These are phyloP conservation scores for Leuciscus idus DNA, from an alignment of 2,113 vertebrate genomes.

Conservation along the genomic window DNA sequence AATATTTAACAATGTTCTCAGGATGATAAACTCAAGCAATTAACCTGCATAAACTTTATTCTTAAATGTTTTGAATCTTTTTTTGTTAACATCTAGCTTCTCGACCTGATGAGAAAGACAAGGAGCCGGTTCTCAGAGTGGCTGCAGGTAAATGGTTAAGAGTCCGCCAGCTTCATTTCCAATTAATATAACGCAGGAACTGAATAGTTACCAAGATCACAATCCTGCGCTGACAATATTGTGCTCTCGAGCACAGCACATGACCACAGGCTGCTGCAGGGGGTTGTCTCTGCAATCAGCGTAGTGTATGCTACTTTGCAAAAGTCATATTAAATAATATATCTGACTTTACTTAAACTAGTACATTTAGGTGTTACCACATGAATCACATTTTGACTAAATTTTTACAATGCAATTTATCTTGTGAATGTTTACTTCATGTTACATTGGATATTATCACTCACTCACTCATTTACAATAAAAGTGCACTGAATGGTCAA, in stretches of 20 bases:
- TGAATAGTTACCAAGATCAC: neutral
- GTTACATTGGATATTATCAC: neutral
- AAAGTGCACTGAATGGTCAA: too few relatives aligned
- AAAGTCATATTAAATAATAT: neutral
- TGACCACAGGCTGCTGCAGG: neutral
- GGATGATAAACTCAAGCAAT: conserved; percentile 26
- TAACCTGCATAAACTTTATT: conserved; percentile 7
- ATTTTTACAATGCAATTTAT: neutral
- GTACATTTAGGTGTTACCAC: neutral
- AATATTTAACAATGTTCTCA: conserved; percentile 4
- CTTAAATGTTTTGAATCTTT: neutral
- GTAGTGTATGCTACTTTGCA: neutral
- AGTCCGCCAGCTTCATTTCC: conserved; percentile 1
- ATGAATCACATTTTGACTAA: neutral
- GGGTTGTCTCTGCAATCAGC: conserved; percentile 4
- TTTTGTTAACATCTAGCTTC: neutral
- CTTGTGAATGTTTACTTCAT: neutral
- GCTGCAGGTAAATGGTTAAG: neutral
- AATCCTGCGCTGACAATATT: neutral
- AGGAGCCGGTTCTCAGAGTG: neutral
- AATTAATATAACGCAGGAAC: neutral
- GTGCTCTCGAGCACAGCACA: conserved; percentile 2
- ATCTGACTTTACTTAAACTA: neutral
- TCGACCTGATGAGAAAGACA: conserved; percentile 1
- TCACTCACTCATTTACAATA: too few relatives aligned